Base-by-base conservation (phyloP, 2,888 invertebrate species). In the Biston betularia region DNA sequence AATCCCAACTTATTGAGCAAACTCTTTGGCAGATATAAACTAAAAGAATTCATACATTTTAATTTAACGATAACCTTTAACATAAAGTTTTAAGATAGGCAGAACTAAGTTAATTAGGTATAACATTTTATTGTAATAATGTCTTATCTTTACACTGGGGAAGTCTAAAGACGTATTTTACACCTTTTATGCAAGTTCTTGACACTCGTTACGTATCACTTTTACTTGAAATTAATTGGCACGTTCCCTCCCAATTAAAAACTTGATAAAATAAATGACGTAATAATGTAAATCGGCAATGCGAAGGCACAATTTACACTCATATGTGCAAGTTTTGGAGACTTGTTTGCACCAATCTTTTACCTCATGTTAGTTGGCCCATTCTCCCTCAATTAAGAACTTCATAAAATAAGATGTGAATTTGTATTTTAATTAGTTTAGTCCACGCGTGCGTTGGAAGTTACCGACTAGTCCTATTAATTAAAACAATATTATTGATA, bases 351-450 rank as follows among this genome's bases (percentile, higher is more conserved):
- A 42, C 42, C 0, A 34, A 65, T 59, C 54, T 65, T 59, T 35
- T 14, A 4, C 46, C 45, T 46, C 6, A 54, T 24, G 49, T 65
- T 65, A 59, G 59, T 54, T 59, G 52, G 53, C 35, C 35, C 40
- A 42, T 35, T 58, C 57, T n/a, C 8, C 42, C 35, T 52, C 45
- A 63, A 65, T 65, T 65, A 65, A 34, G 34, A 35, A 59, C 63
- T 59, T 59, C 7, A 65, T 34, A 46, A 34, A 53, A 64, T 15
- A 64, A 54, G 46, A 35, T 65, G 54, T 59, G 64, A 59, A 59
- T 48, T 24, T 53, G 15, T 44, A 53, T 59, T 49, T 59, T 59
- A 59, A 59, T 59, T 59, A 50, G 59, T 59, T 49, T 35, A 34
- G 33, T 10, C 14, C 56, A 56, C 45, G 45, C 45, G 56, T 46